Evolutionary conservation across 2,797 vertebrate genomes (phyloP).

Genomic region (Bothrops alternatus): DNA sequence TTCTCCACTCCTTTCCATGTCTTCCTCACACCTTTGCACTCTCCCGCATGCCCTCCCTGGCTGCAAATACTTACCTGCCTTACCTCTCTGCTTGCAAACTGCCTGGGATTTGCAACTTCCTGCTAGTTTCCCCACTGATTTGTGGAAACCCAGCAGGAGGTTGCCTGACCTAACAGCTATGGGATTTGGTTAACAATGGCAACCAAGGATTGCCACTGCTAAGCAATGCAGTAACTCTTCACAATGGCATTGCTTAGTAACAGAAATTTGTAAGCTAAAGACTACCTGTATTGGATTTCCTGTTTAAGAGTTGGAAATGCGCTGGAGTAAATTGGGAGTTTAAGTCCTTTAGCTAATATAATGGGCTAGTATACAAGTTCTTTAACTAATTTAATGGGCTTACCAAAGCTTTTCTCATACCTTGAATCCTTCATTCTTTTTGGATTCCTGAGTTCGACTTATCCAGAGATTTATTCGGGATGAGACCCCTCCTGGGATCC

Average conservation of each 20-base stretch:
- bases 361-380: background rate
- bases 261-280: background rate
- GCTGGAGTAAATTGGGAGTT: background rate
- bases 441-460: slow-evolving; percentile 70
- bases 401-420: slow-evolving; percentile 36
- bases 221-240: background rate
- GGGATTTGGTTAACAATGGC: background rate
- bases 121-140: background rate
- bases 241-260: background rate
- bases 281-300: background rate
- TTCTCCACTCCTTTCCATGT: background rate
- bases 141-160: background rate
- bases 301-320: background rate
- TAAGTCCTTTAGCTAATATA: background rate
- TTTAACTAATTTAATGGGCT: rapidly evolving
- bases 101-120: background rate
- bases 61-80: background rate
- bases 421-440: slow-evolving; percentile 64
- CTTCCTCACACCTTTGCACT: background rate
- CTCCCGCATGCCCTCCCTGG: background rate
- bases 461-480: slow-evolving; percentile 85
- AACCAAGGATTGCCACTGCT: background rate
- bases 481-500: slow-evolving; percentile 76
- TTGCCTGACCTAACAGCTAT: background rate
- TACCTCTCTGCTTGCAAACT: background rate